Conservation (phyloP, 2,888 invertebrate genomes). For the Cephus sareptanus region DNA sequence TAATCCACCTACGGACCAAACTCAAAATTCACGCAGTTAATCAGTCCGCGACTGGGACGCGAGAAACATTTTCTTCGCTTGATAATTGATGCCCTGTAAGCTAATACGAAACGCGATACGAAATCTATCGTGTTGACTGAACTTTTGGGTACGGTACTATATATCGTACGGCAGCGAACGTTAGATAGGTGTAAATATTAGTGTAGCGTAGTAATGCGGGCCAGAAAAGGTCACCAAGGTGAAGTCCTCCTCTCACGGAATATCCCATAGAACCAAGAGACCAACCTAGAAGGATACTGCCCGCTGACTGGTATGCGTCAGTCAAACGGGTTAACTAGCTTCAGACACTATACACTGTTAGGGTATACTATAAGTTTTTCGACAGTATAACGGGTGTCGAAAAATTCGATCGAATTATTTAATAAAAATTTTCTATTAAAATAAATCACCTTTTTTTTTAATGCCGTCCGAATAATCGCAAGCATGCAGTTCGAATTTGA, state of each 20-base stretch:
- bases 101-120: neutral
- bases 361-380: neutral
- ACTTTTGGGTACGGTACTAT: constrained; percentile 14
- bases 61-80: neutral
- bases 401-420: neutral
- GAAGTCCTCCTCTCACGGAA: constrained; percentile 18
- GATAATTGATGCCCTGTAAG: neutral
- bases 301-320: constrained; percentile 16
- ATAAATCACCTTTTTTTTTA: neutral
- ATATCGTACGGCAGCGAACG: constrained; percentile 12
- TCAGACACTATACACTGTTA: constrained; percentile 1
- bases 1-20: too few relatives aligned
- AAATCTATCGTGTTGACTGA: constrained; percentile 1
- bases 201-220: constrained; percentile 20
- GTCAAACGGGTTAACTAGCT: constrained; percentile 20
- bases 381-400: neutral
- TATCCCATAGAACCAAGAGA: constrained; percentile 11
- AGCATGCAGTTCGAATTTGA: neutral
- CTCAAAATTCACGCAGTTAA: too few relatives aligned
- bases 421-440: too few relatives aligned
- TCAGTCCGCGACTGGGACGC: neutral
- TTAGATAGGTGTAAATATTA: constrained; percentile 22
- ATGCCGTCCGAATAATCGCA: accelerated
- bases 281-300: constrained; percentile 9
- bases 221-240: constrained; percentile 17